Evolutionary conservation across 2,888 invertebrate genomes (phyloP).

Genomic region (Atherix ibis): DNA sequence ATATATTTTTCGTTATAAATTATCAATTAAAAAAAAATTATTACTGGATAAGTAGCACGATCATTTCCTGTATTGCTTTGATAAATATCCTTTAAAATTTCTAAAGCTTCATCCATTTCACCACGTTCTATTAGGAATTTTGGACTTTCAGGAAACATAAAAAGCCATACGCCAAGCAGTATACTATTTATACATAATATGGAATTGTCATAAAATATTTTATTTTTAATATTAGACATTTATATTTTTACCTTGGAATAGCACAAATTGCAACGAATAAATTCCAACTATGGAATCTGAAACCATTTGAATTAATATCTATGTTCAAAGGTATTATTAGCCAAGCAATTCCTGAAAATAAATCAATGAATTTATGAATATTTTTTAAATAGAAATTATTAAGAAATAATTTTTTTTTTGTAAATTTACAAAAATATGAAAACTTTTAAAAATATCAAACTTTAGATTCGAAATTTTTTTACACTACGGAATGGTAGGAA

Average conservation of each 20-base stretch:
- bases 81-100: conserved; percentile 52
- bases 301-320: conserved; percentile 38
- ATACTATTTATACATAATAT: conserved; percentile 15
- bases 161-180: conserved; percentile 41
- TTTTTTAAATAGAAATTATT: background rate
- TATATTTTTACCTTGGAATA: conserved; percentile 44
- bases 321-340: conserved; percentile 55
- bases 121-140: conserved; percentile 69
- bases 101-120: conserved; percentile 57
- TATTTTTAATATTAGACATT: conserved; percentile 3
- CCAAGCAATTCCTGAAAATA: conserved; percentile 54
- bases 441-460: too few species aligned
- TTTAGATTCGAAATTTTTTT: too few species aligned
- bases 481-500: too few species aligned
- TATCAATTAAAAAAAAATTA: conserved; percentile 12
- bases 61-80: conserved; percentile 54
- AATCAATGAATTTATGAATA: background rate
- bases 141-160: conserved; percentile 65
- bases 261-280: conserved; percentile 62
- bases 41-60: conserved; percentile 55
- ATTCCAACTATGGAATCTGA: conserved; percentile 66
- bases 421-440: too few species aligned
- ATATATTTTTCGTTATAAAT: background rate
- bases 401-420: conserved; percentile 3
- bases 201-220: background rate